A percentile compares a stretch with the other conserved stretches of the same genome.
phyloP scores from a whole-genome alignment of 2,797 vertebrate species.

The Lateolabrax maculatus region DNA sequence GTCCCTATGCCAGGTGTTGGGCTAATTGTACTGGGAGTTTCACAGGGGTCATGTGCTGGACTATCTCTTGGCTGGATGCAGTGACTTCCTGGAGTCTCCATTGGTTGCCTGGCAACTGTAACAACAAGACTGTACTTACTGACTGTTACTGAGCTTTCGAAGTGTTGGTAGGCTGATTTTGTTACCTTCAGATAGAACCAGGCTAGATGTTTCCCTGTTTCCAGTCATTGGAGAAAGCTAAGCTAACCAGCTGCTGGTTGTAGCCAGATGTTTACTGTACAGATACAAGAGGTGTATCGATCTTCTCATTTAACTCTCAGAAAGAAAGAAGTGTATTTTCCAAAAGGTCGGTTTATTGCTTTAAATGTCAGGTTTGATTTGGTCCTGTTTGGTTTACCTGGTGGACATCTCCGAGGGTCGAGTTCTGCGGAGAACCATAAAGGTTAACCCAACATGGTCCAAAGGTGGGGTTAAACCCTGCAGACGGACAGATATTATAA shows the following conservation, averaged over 20 bases:
- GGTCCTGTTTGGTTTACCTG: constrained; percentile 64
- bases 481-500: constrained; percentile 25
- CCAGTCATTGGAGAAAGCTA: neutral
- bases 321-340: neutral
- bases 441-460: constrained; percentile 94
- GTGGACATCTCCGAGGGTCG: constrained; percentile 88
- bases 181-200: neutral
- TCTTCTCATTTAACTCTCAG: neutral
- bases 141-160: neutral
- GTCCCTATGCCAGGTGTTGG: no score
- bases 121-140: neutral
- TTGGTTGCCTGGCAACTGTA: neutral
- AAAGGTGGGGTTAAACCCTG: constrained; percentile 94
- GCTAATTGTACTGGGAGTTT: no score
- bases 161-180: neutral
- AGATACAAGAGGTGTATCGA: neutral
- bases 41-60: neutral
- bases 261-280: neutral
- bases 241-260: neutral
- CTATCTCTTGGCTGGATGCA: neutral
- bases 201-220: neutral
- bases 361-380: constrained; percentile 10
- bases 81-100: neutral
- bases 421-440: constrained; percentile 93
- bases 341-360: neutral